Percentiles rank a stretch among this genome's conserved stretches.
Evolutionary conservation across 1,140 invertebrate species (phyloP).

Genomic region (Ostrea edulis): DNA sequence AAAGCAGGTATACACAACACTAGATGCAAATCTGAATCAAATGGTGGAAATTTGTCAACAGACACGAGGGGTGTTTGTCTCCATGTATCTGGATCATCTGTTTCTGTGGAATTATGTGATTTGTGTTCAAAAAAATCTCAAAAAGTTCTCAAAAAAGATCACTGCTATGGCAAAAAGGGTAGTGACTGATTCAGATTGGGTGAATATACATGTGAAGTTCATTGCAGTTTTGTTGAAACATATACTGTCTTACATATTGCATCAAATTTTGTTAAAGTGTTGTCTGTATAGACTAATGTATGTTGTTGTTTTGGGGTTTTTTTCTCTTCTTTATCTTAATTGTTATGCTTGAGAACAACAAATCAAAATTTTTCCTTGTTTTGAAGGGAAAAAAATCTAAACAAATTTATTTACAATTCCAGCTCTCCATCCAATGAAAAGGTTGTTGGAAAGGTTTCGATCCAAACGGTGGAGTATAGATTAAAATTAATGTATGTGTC

Average conservation of each 20-base stretch:
- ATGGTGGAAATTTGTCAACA: not conserved
- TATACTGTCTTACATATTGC: too few species aligned
- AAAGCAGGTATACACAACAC: not conserved
- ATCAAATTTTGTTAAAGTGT: too few species aligned
- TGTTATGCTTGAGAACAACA: slow-evolving; percentile 10
- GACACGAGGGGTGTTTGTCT: slow-evolving; percentile 41
- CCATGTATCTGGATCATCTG: slow-evolving; percentile 43
- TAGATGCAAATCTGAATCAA: not conserved
- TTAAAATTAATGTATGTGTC: slow-evolving; percentile 29
- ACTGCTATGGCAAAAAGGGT: slow-evolving; percentile 39
- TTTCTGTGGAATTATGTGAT: slow-evolving; percentile 52
- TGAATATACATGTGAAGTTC: too few species aligned
- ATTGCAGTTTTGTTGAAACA: too few species aligned
- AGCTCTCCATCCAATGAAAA: slow-evolving; percentile 4
- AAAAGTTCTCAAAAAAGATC: slow-evolving; percentile 27
- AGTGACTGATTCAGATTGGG: not conserved
- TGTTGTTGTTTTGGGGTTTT: not conserved
- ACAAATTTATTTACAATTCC: slow-evolving; percentile 30
- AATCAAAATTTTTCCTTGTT: not conserved
- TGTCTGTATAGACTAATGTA: too few species aligned
- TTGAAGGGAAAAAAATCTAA: not conserved
- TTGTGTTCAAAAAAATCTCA: slow-evolving; percentile 47
- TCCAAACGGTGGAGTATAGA: slow-evolving; percentile 34
- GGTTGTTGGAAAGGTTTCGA: not conserved
- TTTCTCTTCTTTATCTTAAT: not conserved